These are phyloP conservation scores for Lasioglossum zephyrum DNA, from an alignment of 2,888 invertebrate genomes.

Conservation along the genomic window DNA sequence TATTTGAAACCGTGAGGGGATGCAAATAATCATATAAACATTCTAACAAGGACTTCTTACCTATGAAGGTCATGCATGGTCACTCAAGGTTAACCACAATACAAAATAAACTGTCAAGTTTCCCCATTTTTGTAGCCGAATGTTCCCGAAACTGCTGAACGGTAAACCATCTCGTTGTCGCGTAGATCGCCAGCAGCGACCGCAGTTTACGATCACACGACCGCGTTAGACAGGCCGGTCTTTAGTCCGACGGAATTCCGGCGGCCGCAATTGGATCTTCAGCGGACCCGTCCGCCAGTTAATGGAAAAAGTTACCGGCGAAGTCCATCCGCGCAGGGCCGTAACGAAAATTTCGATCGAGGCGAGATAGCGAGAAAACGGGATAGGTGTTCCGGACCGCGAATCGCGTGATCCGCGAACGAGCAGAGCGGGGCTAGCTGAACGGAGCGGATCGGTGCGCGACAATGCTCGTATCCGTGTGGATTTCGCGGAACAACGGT, in stretches of 20 bases:
- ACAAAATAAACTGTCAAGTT: too few relatives aligned
- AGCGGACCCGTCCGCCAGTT: not conserved
- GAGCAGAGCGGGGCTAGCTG: not conserved
- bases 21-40: too few relatives aligned
- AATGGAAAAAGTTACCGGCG: not conserved
- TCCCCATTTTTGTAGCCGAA: too few relatives aligned
- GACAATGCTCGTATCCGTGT: constrained; percentile 44
- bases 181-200: not conserved
- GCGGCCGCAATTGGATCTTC: not conserved
- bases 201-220: not conserved
- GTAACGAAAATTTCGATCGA: not conserved
- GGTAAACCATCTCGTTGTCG: too few relatives aligned
- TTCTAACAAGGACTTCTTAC: too few relatives aligned
- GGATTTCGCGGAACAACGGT: constrained; percentile 45
- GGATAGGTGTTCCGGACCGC: constrained; percentile 13
- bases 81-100: too few relatives aligned
- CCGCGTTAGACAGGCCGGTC: not conserved
- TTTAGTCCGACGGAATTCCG: not conserved
- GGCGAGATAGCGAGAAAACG: not conserved
- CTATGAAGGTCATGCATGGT: too few relatives aligned
- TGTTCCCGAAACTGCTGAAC: too few relatives aligned
- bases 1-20: too few relatives aligned
- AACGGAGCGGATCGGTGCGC: not conserved
- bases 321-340: not conserved
- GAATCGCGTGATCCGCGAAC: constrained; percentile 44